Conservation (phyloP, 2,888 invertebrate genomes). For the Metalampra italica region DNA sequence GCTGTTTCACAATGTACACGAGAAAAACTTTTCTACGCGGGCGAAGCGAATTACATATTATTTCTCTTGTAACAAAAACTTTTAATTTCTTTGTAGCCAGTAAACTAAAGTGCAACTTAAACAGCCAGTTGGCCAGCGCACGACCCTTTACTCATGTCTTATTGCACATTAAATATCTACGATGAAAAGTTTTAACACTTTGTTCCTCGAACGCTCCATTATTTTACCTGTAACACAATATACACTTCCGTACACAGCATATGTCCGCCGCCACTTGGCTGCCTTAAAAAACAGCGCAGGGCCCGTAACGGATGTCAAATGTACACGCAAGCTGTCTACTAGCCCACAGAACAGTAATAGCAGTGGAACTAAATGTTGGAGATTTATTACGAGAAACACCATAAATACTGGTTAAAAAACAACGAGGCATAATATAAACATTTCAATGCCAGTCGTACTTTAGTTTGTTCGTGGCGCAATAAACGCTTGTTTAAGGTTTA, state of each 20-base stretch:
- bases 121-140: too few species aligned
- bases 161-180: too few species aligned
- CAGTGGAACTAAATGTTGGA: neutral
- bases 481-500: slow-evolving; percentile 2
- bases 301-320: neutral
- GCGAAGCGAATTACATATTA: too few species aligned
- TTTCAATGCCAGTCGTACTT: neutral
- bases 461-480: neutral
- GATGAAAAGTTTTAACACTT: neutral
- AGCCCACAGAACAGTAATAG: neutral
- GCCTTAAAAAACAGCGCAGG: neutral
- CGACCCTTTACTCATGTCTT: too few species aligned
- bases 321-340: slow-evolving; percentile 1
- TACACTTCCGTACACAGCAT: slow-evolving; percentile 2
- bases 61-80: too few species aligned
- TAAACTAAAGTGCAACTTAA: too few species aligned
- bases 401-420: slow-evolving; percentile 1
- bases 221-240: neutral
- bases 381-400: neutral
- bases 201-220: neutral
- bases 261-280: neutral
- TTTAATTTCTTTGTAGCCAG: too few species aligned
- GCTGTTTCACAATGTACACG: too few species aligned
- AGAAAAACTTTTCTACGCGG: too few species aligned
- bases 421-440: neutral